A percentile compares a stretch with the other conserved stretches of the same genome.
Conservation (phyloP, 2,113 vertebrate species). For the Chrysemys picta region DNA sequence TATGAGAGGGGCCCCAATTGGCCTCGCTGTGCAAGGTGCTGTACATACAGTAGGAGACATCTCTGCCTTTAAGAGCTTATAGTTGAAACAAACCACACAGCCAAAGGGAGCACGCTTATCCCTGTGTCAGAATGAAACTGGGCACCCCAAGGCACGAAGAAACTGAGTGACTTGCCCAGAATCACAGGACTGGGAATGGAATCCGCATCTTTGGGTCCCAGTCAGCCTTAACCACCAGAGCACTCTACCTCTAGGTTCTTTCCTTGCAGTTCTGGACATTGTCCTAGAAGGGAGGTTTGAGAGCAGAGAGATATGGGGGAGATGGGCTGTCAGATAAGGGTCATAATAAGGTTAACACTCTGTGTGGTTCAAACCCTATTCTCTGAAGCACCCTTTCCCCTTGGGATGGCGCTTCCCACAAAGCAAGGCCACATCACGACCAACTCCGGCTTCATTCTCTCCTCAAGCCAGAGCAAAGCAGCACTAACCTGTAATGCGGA, state of each 20-base stretch:
- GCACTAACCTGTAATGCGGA: constrained; percentile 90
- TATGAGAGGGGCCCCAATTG: too few relatives aligned
- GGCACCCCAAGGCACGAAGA: background rate
- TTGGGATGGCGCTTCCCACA: background rate
- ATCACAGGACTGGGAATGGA: background rate
- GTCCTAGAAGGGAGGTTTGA: rapidly evolving
- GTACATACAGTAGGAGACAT: rapidly evolving
- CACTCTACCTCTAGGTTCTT: background rate
- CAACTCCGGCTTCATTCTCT: background rate
- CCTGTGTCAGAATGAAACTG: background rate
- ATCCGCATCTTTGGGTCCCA: rapidly evolving
- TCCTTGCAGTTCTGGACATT: background rate
- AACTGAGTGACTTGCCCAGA: background rate
- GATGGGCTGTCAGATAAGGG: background rate
- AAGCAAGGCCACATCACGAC: background rate
- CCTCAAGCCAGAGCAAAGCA: background rate
- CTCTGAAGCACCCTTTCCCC: rapidly evolving
- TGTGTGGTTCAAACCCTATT: background rate
- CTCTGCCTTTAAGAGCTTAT: background rate
- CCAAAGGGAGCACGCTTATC: background rate
- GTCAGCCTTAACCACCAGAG: background rate
- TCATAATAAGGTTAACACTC: background rate
- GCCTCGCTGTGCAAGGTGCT: background rate
- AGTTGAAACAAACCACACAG: background rate
- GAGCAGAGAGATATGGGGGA: background rate